Evolutionary conservation across 2,113 vertebrate genomes (phyloP), one percentile per base, ranked within the genome.

Genomic region (Xiphophorus maculatus): DNA sequence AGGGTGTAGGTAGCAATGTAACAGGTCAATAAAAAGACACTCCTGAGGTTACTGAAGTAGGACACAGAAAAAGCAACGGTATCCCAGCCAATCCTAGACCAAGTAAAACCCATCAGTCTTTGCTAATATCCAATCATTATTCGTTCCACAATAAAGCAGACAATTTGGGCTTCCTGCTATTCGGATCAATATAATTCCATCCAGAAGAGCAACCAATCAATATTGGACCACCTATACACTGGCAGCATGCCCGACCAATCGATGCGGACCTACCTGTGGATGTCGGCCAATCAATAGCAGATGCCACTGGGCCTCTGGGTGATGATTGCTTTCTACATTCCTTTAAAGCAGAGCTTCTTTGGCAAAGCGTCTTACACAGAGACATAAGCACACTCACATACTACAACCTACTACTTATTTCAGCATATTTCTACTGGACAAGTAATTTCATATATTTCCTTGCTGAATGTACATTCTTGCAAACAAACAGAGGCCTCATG

Each of bases 211-310:
- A 87, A 88, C 87, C 66, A 7, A 73, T 93, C 92, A n/a, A 91
- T 93, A 81, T 37, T 67, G 15, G 79, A 85, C 87, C 90, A 90
- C 90, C 89, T 88, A 82, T 80, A 81, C 6, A 69, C 82, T 63
- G 82, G 85, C 88, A 73, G 79, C 71, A n/a, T 28, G 40, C 80
- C 76, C 22, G 17, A 76, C 88, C 85, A 83, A 91, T 93, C 86
- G 61, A 91, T 85, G 84, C 79, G 93, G 94, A 51, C 96, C 96
- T 73, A 97, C 95, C 96, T 96, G 87, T 84, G 91, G 87, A 88
- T 82, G 67, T 66, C 7, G 30, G 81, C 85, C 83, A 77, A 90
- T 93, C 91, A 63, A 92, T 93, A 83, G 73, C 67, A 88, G 86
- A 88, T 77, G 89, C 85, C 74, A 79, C 76, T 27, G 63, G 79